Conservation (phyloP, 2,797 vertebrate genomes). For the Arvicola amphibius region DNA sequence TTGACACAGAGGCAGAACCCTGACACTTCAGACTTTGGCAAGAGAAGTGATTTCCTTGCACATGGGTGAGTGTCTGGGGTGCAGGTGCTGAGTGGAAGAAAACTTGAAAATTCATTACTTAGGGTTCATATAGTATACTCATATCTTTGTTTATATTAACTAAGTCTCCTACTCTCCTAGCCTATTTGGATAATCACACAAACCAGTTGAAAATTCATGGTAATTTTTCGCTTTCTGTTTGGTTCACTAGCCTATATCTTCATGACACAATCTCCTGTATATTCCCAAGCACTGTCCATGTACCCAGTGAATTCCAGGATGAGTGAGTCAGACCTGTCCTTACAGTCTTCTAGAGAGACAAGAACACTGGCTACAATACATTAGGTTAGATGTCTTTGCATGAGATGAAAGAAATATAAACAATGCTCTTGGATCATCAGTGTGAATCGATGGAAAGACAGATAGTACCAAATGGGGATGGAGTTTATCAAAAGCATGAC, state of each 20-base stretch:
- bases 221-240: conserved; percentile 31
- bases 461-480: not conserved
- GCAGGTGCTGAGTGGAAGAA: not conserved
- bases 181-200: not conserved
- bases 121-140: not conserved
- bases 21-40: not conserved
- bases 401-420: not conserved
- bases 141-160: not conserved
- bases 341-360: not conserved
- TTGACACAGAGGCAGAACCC: not conserved
- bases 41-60: not conserved
- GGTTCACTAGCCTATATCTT: not conserved
- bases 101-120: not conserved
- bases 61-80: not conserved
- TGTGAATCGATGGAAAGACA: not conserved
- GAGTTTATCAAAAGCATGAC: not conserved
- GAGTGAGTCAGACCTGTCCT: not conserved
- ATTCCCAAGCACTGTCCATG: not conserved
- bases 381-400: not conserved
- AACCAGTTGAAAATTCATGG: not conserved
- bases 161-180: not conserved
- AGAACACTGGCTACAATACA: not conserved
- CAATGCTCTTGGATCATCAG: not conserved
- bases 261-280: not conserved
- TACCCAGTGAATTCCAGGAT: not conserved